Percentiles rank a stretch among this genome's conserved stretches.
Conservation (phyloP, 1,140 invertebrate species). For the Leptinotarsa texana region DNA sequence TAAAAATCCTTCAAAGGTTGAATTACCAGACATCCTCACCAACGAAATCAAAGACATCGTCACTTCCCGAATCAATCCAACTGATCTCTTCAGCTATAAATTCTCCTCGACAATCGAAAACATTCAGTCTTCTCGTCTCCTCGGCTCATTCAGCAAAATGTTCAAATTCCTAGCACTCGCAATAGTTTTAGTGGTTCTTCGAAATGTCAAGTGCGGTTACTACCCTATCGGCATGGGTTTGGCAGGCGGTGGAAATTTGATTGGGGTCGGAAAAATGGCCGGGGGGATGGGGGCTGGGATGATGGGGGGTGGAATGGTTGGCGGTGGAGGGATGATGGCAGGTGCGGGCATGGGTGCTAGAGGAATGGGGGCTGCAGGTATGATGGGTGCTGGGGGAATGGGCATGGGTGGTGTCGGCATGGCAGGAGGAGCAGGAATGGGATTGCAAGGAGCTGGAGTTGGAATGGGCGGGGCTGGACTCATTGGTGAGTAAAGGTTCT, state of each 20-base stretch:
- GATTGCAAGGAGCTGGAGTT: constrained; percentile 3
- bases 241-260: background rate
- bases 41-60: constrained; percentile 4
- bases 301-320: constrained; percentile 4
- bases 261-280: constrained; percentile 43
- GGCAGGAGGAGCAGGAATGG: constrained; percentile 7
- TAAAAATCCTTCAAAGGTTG: background rate
- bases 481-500: constrained; percentile 22
- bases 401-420: constrained; percentile 24
- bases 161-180: background rate
- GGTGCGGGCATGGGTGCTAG: constrained; percentile 32
- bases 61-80: background rate
- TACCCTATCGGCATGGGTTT: constrained; percentile 42
- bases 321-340: constrained; percentile 35
- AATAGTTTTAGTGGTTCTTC: background rate
- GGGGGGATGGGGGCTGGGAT: constrained; percentile 28
- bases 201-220: constrained; percentile 49
- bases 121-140: background rate
- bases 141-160: background rate
- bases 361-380: constrained; percentile 28
- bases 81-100: background rate
- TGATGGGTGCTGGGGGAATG: constrained; percentile 25
- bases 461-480: constrained; percentile 15
- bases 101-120: background rate
- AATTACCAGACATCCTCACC: constrained; percentile 7